These are phyloP conservation scores for Synodontis membranacea DNA, from an alignment of 2,113 vertebrate species.

Conservation along the genomic window DNA sequence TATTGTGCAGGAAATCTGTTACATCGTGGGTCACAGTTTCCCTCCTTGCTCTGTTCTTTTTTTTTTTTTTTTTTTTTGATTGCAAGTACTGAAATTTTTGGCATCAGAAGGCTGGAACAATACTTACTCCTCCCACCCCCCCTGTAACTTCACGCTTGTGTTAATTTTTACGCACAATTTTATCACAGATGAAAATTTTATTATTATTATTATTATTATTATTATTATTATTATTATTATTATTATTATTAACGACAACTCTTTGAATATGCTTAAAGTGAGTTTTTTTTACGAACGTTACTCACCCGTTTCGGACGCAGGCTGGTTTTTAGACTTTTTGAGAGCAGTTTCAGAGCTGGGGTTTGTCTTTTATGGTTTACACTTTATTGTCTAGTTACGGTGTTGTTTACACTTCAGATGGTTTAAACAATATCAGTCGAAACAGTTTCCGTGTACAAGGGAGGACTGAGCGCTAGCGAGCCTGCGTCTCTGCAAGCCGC, in stretches of 20 bases:
- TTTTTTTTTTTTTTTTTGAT: not conserved
- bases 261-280: not conserved
- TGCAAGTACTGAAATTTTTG: not conserved
- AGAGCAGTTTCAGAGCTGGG: not conserved
- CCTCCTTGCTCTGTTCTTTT: not conserved
- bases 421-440: no score
- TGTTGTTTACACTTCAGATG: not conserved
- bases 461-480: not conserved
- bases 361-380: not conserved
- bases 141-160: not conserved
- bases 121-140: no score
- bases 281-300: not conserved
- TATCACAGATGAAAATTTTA: not conserved
- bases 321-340: no score
- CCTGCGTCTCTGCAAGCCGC: not conserved
- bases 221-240: no score
- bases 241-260: not conserved
- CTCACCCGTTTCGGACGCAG: not conserved
- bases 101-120: not conserved
- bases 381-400: not conserved
- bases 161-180: not conserved
- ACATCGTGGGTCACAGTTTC: not conserved
- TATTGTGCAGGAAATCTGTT: not conserved
- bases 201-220: no score
- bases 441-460: not conserved